Evolutionary conservation across 1,140 invertebrate genomes (phyloP).

Genomic region (Saxidomus purpurata): DNA sequence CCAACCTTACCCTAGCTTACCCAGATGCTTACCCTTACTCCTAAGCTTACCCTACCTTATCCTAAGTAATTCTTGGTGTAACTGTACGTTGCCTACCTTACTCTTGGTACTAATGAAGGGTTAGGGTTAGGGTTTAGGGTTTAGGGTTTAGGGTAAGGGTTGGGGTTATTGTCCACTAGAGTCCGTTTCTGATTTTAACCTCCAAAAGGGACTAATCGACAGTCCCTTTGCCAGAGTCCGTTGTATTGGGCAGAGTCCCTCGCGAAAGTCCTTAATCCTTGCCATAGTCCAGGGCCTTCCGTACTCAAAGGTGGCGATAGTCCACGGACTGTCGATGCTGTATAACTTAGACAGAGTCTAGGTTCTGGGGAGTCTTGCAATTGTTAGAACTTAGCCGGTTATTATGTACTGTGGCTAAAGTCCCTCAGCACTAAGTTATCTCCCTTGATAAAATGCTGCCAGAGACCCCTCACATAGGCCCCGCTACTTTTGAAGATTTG

Average conservation of each 20-base stretch:
- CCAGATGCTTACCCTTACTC: too few species aligned
- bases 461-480: constrained; percentile 29
- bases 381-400: constrained; percentile 32
- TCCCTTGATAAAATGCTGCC: too few species aligned
- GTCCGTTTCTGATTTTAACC: too few species aligned
- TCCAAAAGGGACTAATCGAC: constrained; percentile 37
- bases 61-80: constrained; percentile 29
- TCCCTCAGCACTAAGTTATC: too few species aligned
- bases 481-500: too few species aligned
- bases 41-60: too few species aligned
- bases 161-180: constrained; percentile 43
- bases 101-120: constrained; percentile 20
- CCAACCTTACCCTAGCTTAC: too few species aligned
- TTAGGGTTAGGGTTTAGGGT: constrained; percentile 61
- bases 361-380: constrained; percentile 30
- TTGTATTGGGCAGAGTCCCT: too few species aligned
- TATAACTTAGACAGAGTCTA: constrained; percentile 47
- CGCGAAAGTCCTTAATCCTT: too few species aligned
- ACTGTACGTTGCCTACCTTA: background rate
- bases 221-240: too few species aligned
- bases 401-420: constrained; percentile 30
- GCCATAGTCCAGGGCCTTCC: constrained; percentile 39
- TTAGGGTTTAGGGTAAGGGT: constrained; percentile 55
- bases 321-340: constrained; percentile 38
- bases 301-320: too few species aligned